phyloP scores from a whole-genome alignment of 2,888 invertebrate genomes.

The Vesta saturnalis region DNA sequence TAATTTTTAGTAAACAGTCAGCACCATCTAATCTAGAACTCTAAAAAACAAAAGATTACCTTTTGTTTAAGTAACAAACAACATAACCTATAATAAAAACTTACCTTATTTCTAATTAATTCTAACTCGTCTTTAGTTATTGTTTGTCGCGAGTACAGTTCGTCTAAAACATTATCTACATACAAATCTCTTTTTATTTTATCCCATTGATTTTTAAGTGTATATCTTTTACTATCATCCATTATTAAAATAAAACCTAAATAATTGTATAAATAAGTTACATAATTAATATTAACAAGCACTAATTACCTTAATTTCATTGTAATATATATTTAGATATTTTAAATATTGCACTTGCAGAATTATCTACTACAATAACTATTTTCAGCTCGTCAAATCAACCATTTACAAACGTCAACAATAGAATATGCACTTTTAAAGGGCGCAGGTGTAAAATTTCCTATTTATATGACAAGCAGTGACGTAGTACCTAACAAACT shows the following conservation, averaged over 20 bases:
- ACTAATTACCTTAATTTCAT: constrained; percentile 18
- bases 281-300: background rate
- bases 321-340: background rate
- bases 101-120: constrained; percentile 42
- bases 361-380: too few relatives aligned
- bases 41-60: constrained; percentile 55
- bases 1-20: constrained; percentile 60
- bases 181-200: constrained; percentile 42
- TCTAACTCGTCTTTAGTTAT: constrained; percentile 45
- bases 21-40: constrained; percentile 59
- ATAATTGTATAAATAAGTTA: background rate
- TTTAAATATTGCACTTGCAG: constrained; percentile 6
- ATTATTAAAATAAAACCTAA: constrained; percentile 33
- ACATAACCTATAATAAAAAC: constrained; percentile 28
- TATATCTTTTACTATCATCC: constrained; percentile 32
- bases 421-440: background rate
- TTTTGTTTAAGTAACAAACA: constrained; percentile 3
- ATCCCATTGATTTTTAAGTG: constrained; percentile 37
- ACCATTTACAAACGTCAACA: constrained; percentile 14
- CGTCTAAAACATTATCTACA: constrained; percentile 38
- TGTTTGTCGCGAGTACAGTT: constrained; percentile 38
- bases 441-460: constrained; percentile 6
- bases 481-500: too few relatives aligned
- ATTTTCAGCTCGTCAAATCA: too few relatives aligned
- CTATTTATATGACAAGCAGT: background rate